A percentile compares a stretch with the other conserved stretches of the same genome.
Conservation (phyloP, 2,797 vertebrate genomes). For the Bradypodion ventrale region DNA sequence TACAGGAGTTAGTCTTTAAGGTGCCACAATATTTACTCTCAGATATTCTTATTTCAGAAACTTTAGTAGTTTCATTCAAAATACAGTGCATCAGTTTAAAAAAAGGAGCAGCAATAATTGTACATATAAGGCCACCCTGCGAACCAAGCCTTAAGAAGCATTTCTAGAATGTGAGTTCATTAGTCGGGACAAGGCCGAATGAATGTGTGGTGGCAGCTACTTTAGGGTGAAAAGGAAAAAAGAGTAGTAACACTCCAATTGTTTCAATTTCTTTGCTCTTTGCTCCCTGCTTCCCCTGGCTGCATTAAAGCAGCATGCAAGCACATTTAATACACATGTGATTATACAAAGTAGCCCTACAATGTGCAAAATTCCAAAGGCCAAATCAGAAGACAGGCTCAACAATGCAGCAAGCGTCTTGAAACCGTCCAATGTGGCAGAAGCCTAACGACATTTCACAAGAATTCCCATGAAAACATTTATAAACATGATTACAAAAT, state of each 20-base stretch:
- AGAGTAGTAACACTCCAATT: not conserved
- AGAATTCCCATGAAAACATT: conserved; percentile 26
- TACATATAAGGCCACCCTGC: accelerated
- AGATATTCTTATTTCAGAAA: not conserved
- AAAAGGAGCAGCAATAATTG: not conserved
- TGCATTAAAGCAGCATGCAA: conserved; percentile 33
- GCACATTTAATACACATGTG: not conserved
- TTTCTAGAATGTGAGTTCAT: conserved; percentile 9
- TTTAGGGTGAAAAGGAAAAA: not conserved
- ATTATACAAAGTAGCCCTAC: conserved; percentile 6
- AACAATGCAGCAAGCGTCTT: conserved; percentile 12
- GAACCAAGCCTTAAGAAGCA: conserved; percentile 1
- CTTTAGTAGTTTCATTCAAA: not conserved
- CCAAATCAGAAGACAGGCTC: conserved; percentile 21
- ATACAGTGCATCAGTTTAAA: not conserved
- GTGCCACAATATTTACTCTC: too few species aligned
- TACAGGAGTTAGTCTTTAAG: too few species aligned
- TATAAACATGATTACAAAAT: conserved; percentile 27
- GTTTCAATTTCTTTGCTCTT: conserved; percentile 17
- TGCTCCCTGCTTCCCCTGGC: accelerated
- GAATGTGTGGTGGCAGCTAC: not conserved
- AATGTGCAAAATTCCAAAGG: conserved; percentile 21
- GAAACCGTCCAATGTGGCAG: conserved; percentile 7
- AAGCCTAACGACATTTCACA: conserved; percentile 21
- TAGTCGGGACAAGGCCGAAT: not conserved